A percentile compares a stretch with the other conserved stretches of the same genome.
Evolutionary conservation across 35 echinoderm and acorn worm genomes (phyloP).

Genomic region (Apostichopus californicus): DNA sequence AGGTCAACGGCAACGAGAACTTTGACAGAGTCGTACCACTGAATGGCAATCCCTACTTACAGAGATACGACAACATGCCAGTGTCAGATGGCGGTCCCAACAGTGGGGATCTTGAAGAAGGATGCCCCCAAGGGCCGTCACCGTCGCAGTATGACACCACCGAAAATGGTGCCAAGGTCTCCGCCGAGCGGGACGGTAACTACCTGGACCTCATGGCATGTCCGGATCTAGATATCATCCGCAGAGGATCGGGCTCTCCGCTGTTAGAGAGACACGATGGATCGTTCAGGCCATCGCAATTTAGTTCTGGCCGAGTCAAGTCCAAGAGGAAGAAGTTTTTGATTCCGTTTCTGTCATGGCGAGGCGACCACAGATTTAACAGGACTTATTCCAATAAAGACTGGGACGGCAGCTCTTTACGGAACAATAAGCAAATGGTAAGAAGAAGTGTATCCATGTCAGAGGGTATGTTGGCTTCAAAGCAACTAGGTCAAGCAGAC

Average conservation of each 20-base stretch:
- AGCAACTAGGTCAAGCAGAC: constrained; percentile 15
- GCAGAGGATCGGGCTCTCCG: constrained; percentile 66
- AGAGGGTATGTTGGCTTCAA: constrained; percentile 31
- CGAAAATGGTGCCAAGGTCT: background rate
- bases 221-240: constrained; percentile 33
- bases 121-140: background rate
- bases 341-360: constrained; percentile 44
- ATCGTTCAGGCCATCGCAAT: background rate
- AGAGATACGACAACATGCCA: constrained; percentile 44
- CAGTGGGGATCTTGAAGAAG: background rate
- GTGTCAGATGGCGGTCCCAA: background rate
- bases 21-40: constrained; percentile 18
- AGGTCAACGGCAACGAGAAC: constrained; percentile 21
- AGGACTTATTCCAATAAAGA: constrained; percentile 36
- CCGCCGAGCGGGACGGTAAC: background rate
- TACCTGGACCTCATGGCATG: constrained; percentile 3
- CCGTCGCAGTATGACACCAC: constrained; percentile 12
- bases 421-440: constrained; percentile 14
- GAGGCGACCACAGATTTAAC: constrained; percentile 34
- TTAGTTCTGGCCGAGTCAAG: background rate
- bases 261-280: constrained; percentile 58
- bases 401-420: constrained; percentile 21
- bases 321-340: constrained; percentile 41
- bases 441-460: constrained; percentile 39
- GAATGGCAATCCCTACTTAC: constrained; percentile 25